Evolutionary conservation across 2,113 vertebrate species (phyloP).

Genomic region (Perca fluviatilis): DNA sequence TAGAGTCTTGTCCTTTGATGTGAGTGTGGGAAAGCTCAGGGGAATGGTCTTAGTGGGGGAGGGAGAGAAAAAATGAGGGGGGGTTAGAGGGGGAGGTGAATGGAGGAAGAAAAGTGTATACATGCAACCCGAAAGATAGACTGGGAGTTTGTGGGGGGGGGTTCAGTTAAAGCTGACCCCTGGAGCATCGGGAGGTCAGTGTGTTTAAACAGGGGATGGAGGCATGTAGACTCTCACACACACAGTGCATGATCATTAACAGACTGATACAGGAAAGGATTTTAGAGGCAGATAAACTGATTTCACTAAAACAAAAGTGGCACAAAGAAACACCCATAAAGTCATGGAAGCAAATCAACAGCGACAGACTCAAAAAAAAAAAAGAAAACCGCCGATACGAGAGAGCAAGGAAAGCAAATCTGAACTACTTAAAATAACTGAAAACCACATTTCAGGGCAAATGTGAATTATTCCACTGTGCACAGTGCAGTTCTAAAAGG

Average conservation of each 20-base stretch:
- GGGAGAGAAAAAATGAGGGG: constrained; percentile 7
- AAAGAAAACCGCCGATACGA: background rate
- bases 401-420: background rate
- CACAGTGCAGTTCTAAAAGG: background rate
- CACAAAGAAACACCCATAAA: constrained; percentile 7
- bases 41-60: constrained; percentile 75
- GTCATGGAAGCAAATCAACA: background rate
- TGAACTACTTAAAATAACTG: background rate
- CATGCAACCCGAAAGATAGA: constrained; percentile 18
- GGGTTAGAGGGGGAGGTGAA: background rate
- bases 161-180: constrained; percentile 42
- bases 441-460: constrained; percentile 8
- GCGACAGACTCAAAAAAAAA: background rate
- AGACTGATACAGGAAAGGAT: constrained; percentile 24
- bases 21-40: constrained; percentile 84
- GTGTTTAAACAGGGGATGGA: constrained; percentile 57
- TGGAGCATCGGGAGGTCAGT: constrained; percentile 61
- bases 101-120: constrained; percentile 12
- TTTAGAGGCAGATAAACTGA: constrained; percentile 5
- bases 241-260: constrained; percentile 46
- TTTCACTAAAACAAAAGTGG: background rate
- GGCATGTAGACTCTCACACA: constrained; percentile 23
- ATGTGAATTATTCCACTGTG: background rate
- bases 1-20: constrained; percentile 78
- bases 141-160: background rate